Evolutionary conservation across 1,140 invertebrate genomes (phyloP), one percentile per base, ranked within the genome.

Genomic region (Caligus rogercresseyi): DNA sequence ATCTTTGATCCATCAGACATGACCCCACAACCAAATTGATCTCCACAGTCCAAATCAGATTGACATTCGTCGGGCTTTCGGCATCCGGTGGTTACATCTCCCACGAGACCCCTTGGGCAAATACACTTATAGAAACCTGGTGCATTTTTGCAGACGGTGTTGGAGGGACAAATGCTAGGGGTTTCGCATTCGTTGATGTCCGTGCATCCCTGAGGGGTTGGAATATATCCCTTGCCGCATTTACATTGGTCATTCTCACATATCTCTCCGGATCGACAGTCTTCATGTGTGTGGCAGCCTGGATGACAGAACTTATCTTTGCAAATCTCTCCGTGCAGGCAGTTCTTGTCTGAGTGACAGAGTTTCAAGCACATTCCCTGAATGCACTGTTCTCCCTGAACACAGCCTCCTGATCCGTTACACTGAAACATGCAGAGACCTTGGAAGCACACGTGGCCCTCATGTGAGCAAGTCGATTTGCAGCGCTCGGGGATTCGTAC

Each of bases 331-430:
- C 89, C 88, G 4, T 83, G 82, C 63, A 89, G 74, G 67, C 89
- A 93, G 69, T 91, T 92, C 67, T 83, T 85, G 69, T 89, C 88
- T 2, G 83, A 81, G 69, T 88, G 88, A 70, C 89, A 93, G 25
- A 90, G 78, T 75, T 88, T 89, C 15, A 82, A 76, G 67, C 87
- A 92, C 24, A 83, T 78, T 65, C 80, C 83, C 62, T 84, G 81
- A 57, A 79, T 78, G 68, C 88, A 92, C 54, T 83, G 79, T 74
- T 92, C 88, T 14, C 88, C 88, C 31, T 66, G 65, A n/a, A 86
- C 87, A 71, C 87, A 90, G 53, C 80, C 74, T 2, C 72, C 75
- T 53, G 80, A 80, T 55, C 81, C 80, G 65, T 76, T 74, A 69
- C 88, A 91, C 16, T 83, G 80, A 13, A 85, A 78, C 69, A 83